Percentiles rank a stretch among this genome's conserved stretches.
phyloP scores from a whole-genome alignment of 2,113 vertebrate genomes.

The Cyanoramphus novaezelandiae region DNA sequence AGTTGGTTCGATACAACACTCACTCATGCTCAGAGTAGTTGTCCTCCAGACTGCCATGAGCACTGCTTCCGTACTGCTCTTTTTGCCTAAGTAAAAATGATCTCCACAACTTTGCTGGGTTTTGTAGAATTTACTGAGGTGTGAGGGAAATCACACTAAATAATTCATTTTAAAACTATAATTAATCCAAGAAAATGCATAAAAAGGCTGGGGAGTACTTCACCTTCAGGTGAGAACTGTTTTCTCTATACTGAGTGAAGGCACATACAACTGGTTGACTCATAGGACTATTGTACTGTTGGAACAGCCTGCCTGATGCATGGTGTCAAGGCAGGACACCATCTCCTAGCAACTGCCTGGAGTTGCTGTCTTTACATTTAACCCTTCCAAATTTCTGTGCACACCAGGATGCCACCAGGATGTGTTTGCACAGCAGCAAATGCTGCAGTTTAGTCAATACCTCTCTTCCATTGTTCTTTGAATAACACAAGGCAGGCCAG shows the following conservation, averaged over 20 bases:
- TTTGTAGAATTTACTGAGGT: neutral
- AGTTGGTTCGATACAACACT: neutral
- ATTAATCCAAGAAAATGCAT: neutral
- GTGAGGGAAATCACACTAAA: neutral
- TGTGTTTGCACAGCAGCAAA: neutral
- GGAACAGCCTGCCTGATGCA: slow-evolving; percentile 7
- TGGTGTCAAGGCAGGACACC: neutral
- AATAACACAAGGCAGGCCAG: neutral
- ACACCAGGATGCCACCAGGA: neutral
- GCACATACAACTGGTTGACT: neutral
- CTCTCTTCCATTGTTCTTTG: neutral
- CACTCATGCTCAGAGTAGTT: fast-evolving
- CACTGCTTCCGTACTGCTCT: neutral
- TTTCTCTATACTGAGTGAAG: neutral
- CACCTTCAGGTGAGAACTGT: neutral
- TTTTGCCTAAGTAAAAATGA: neutral
- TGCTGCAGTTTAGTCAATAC: neutral
- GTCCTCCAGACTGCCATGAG: neutral
- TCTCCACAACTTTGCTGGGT: neutral
- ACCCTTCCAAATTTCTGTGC: neutral
- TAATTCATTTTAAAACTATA: neutral
- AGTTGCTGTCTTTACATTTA: neutral
- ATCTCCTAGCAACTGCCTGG: slow-evolving; percentile 43
- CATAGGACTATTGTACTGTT: neutral
- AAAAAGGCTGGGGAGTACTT: neutral